Base-by-base conservation (phyloP, 2,888 invertebrate species). In the Rhogogaster chlorosoma region DNA sequence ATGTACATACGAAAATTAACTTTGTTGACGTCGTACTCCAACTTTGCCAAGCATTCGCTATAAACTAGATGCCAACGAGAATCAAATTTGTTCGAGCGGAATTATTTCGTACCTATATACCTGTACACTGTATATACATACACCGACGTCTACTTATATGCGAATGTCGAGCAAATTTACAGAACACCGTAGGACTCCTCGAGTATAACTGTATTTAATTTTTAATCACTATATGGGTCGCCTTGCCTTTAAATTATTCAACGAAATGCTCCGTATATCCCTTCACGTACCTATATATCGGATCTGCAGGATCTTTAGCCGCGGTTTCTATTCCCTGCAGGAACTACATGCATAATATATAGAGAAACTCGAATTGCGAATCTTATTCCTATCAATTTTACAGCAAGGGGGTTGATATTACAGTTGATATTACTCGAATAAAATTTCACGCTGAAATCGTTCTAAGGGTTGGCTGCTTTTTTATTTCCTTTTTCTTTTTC, bases 151-250 rank as follows among this genome's bases (percentile, higher is more conserved):
- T 26, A 61, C 26, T 0, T 26, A 61, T 61, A 61, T 10, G 10
- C 6, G 26, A 9, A 26, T 6, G 22, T 61, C 2, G 26, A 26
- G 9, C 10, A 61, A 26, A 26, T 10, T 26, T 7, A 26, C 61
- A 26, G 18, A 61, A 70, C 15, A 67, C 15, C 6, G 1, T 38
- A 26, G 15, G 22, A 73, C 10, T 26, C 22, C 6, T n/a, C 10
- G 36, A 36, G 32, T 42, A 29, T 73, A 73, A n/a, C 36, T 38
- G 38, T 73, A 73, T 42, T 73, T 42, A 38, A 73, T 73, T 73
- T 73, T 73, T 73, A 38, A 73, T 73, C n/a, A 42, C 42, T 42
- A 73, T n/a, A 42, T 18, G 42, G 73, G 73, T 73, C 26, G 73
- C 7, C 26, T 73, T 42, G 22, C 73, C 42, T 9, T 73, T 73